Evolutionary conservation across 2,797 vertebrate genomes (phyloP).

Genomic region (Lophura swinhoii): DNA sequence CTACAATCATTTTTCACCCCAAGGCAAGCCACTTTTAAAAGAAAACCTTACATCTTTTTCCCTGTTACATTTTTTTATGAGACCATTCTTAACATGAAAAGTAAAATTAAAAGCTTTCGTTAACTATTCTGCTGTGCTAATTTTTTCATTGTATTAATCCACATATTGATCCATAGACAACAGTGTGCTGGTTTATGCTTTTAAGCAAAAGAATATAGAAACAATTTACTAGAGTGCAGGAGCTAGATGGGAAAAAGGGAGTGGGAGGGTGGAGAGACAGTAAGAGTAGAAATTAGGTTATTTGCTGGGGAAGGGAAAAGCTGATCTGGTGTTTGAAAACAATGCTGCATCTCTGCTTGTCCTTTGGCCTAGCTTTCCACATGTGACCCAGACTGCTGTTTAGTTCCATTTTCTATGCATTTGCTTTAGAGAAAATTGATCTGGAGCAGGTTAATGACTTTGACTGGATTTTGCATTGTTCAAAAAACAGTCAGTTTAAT

Average conservation of each 20-base stretch:
- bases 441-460: not conserved
- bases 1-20: slow-evolving; percentile 10
- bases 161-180: slow-evolving; percentile 35
- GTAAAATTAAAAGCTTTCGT: slow-evolving; percentile 24
- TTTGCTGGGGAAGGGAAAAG: not conserved
- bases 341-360: not conserved
- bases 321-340: not conserved
- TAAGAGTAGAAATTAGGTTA: not conserved
- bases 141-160: not conserved
- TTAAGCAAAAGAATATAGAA: slow-evolving; percentile 57
- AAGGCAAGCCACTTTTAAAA: slow-evolving; percentile 9
- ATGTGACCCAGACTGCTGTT: not conserved
- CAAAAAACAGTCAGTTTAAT: not conserved
- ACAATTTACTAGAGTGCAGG: slow-evolving; percentile 27
- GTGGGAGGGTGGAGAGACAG: not conserved
- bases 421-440: slow-evolving; percentile 16
- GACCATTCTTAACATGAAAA: not conserved
- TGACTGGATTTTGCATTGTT: not conserved
- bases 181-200: slow-evolving; percentile 8
- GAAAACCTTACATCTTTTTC: not conserved
- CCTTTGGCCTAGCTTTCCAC: not conserved
- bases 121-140: not conserved
- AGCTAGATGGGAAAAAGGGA: not conserved
- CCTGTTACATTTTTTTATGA: not conserved
- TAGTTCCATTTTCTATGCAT: slow-evolving; percentile 2